Evolutionary conservation across 2,888 invertebrate species (phyloP), one percentile per base, ranked within the genome.

Genomic region (Cryptocheilus praepositus): DNA sequence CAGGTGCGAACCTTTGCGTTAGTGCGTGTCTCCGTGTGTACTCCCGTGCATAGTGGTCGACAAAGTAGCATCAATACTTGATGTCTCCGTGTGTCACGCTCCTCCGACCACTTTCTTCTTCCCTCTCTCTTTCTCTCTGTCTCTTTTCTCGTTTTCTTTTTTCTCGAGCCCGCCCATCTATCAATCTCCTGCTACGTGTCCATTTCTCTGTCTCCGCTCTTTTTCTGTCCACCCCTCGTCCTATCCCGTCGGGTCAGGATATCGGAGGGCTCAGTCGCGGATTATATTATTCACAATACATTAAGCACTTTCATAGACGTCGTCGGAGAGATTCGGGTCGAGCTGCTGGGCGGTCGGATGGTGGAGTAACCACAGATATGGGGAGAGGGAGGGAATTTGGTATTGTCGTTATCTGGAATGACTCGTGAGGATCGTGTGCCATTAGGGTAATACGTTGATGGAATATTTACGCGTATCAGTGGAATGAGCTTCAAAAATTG

Each of bases 201-300:
- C 36, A 36, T 36, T 36, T 36, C 36, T 36, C 36, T 36, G 66
- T 63, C 21, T 51, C 46, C 45, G 13, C 44, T 49, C 44, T 60
- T 52, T 62, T 54, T 58, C 56, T 56, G 15, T 36, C 56, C 44
- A 55, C 43, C 55, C 58, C 28, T 51, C 25, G 62, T 18, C 28
- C 18, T 60, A 5, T 60, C 43, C 21, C 19, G 59, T 67, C 13
- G 36, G 36, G 36, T 36, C 36, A 36, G 4, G 36, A 5, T 25
- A 25, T 5, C 36, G 63, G 64, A 63, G 60, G 66, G 59, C 77
- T 81, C 81, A 81, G 82, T 81, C 80, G 82, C 76, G 83, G 84
- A 86, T 87, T 84, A 86, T 83, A 86, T 86, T 87, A 88, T 87
- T 87, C 84, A 83, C 86, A 84, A 86, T 83, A 88, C 88, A 87